These are phyloP conservation scores for Chloropsis hardwickii DNA, from an alignment of 2,113 vertebrate species.

Conservation along the genomic window DNA sequence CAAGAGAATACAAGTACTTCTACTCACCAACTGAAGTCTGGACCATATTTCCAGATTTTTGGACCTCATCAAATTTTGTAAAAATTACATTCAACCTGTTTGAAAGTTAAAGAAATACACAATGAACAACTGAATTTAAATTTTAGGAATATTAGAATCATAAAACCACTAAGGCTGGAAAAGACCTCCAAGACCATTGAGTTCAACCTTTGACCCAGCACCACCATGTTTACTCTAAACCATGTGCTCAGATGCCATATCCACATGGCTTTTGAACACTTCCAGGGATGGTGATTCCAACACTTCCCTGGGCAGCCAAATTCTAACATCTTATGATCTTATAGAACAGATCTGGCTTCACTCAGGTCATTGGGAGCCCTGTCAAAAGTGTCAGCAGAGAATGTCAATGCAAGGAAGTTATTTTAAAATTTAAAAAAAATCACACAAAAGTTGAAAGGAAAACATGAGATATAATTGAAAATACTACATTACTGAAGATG, in stretches of 20 bases:
- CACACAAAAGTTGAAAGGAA: neutral
- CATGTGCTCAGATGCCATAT: neutral
- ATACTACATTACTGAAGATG: neutral
- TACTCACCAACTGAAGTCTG: constrained; percentile 87
- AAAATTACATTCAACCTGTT: constrained; percentile 98
- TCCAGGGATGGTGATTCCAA: neutral
- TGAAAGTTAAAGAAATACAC: constrained; percentile 18
- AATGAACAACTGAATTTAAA: neutral
- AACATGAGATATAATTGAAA: neutral
- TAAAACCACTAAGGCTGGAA: neutral
- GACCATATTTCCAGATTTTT: constrained; percentile 97
- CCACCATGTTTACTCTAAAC: accelerated
- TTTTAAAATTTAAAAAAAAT: neutral
- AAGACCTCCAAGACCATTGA: neutral
- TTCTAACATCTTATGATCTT: neutral
- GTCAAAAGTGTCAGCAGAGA: neutral
- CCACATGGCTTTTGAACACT: neutral
- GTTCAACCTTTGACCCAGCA: neutral
- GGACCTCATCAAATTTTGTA: constrained; percentile 96
- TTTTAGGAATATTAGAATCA: neutral
- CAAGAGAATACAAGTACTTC: neutral
- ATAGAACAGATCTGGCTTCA: neutral
- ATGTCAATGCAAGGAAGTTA: neutral
- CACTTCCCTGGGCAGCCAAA: neutral
- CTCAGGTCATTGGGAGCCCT: neutral